These are phyloP conservation scores for Glomeris maerens DNA, from an alignment of 1,140 invertebrate species.

Conservation along the genomic window DNA sequence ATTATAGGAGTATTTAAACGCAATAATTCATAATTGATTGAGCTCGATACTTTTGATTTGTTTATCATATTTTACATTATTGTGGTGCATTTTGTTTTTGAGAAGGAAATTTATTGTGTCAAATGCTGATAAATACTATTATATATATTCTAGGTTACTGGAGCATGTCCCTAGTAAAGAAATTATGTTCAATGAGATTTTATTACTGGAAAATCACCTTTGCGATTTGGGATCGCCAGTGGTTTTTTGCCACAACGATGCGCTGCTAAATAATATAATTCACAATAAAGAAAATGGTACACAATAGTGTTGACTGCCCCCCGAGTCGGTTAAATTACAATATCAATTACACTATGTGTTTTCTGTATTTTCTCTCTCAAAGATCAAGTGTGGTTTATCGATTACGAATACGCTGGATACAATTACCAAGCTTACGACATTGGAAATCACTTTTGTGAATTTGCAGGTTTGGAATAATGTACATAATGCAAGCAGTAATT, in stretches of 20 bases:
- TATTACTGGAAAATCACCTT: slow-evolving; percentile 48
- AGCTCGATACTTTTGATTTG: slow-evolving; percentile 5
- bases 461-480: slow-evolving; percentile 54
- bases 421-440: slow-evolving; percentile 96
- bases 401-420: slow-evolving; percentile 88
- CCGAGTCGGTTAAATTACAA: slow-evolving; percentile 15
- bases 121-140: too few species aligned
- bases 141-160: slow-evolving; percentile 45
- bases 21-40: not conserved
- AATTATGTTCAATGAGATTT: slow-evolving; percentile 51
- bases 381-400: slow-evolving; percentile 72
- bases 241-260: slow-evolving; percentile 95
- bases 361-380: slow-evolving; percentile 23
- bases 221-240: slow-evolving; percentile 53
- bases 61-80: slow-evolving; percentile 7
- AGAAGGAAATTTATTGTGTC: too few species aligned
- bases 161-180: slow-evolving; percentile 48
- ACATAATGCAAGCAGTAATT: not conserved
- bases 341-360: slow-evolving; percentile 6
- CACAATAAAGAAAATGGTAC: slow-evolving; percentile 49
- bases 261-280: slow-evolving; percentile 85
- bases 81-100: too few species aligned
- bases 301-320: not conserved
- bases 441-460: slow-evolving; percentile 96
- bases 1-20: not conserved